Evolutionary conservation across 37 sponge, comb jelly and placozoan genomes (phyloP).

Genomic region (Diacarnus erythraeanus): DNA sequence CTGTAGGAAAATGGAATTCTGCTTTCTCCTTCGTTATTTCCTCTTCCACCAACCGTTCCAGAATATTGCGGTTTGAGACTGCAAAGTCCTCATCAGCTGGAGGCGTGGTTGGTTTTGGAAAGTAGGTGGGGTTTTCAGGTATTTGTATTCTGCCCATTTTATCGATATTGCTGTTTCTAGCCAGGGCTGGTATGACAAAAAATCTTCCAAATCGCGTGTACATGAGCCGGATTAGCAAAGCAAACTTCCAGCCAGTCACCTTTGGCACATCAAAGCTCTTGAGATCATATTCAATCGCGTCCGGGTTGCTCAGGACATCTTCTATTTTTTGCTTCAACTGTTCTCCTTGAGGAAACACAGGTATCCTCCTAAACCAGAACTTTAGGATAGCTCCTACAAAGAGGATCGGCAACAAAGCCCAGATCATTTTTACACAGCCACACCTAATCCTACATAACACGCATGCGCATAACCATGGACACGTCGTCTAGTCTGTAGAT

Average conservation of each 20-base stretch:
- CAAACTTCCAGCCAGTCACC: constrained; percentile 43
- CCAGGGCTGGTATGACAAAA: constrained; percentile 15
- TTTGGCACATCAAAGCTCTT: constrained; percentile 25
- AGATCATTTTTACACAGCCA: constrained; percentile 34
- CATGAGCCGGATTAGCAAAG: constrained; percentile 32
- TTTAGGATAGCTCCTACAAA: neutral
- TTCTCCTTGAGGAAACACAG: constrained; percentile 1
- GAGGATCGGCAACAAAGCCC: constrained; percentile 6
- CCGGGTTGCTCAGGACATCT: constrained; percentile 28
- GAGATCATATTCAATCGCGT: constrained; percentile 5
- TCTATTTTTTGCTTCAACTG: constrained; percentile 17
- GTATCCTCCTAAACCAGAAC: constrained; percentile 18
- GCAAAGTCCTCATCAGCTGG: constrained; percentile 21
- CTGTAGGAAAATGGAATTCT: constrained; percentile 30
- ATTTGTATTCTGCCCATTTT: constrained; percentile 34
- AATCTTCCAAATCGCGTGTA: constrained; percentile 55
- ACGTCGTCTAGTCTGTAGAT: no score
- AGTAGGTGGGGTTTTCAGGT: constrained; percentile 68
- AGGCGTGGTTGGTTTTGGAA: constrained; percentile 28
- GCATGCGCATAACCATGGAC: no score
- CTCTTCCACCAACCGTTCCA: neutral
- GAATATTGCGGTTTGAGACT: neutral
- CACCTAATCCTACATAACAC: no score
- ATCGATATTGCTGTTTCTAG: constrained; percentile 16
- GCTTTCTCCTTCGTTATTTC: neutral